phyloP scores from a whole-genome alignment of 2,113 vertebrate genomes.

The Turnix velox region DNA sequence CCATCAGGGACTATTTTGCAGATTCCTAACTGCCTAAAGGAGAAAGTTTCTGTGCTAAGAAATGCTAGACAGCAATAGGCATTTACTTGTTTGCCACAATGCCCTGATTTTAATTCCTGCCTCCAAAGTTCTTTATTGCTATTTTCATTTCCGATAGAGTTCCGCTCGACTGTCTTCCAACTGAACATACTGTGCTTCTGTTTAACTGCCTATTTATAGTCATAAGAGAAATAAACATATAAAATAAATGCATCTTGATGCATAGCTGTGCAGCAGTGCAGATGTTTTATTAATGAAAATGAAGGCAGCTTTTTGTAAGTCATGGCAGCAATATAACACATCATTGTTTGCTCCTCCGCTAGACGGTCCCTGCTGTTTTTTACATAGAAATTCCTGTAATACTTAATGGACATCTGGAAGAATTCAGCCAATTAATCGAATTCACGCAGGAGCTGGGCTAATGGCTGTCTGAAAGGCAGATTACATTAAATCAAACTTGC shows the following conservation, averaged over 20 bases:
- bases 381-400: constrained; percentile 86
- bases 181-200: constrained; percentile 57
- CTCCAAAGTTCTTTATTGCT: neutral
- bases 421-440: constrained; percentile 86
- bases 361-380: constrained; percentile 80
- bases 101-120: neutral
- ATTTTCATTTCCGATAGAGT: constrained; percentile 61
- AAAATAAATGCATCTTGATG: constrained; percentile 82
- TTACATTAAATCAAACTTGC: constrained; percentile 86
- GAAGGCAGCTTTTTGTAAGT: constrained; percentile 82
- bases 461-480: constrained; percentile 85
- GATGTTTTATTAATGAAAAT: constrained; percentile 88
- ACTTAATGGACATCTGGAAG: constrained; percentile 87
- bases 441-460: constrained; percentile 79
- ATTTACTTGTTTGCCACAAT: neutral
- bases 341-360: constrained; percentile 80
- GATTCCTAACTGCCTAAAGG: neutral
- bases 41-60: neutral
- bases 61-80: no score
- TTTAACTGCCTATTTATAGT: constrained; percentile 74
- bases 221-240: constrained; percentile 76
- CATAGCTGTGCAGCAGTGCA: constrained; percentile 79
- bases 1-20: neutral
- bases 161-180: constrained; percentile 42
- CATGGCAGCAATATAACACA: constrained; percentile 80